Conservation (phyloP, 2,113 vertebrate species). For the Myrmecophaga tridactyla region DNA sequence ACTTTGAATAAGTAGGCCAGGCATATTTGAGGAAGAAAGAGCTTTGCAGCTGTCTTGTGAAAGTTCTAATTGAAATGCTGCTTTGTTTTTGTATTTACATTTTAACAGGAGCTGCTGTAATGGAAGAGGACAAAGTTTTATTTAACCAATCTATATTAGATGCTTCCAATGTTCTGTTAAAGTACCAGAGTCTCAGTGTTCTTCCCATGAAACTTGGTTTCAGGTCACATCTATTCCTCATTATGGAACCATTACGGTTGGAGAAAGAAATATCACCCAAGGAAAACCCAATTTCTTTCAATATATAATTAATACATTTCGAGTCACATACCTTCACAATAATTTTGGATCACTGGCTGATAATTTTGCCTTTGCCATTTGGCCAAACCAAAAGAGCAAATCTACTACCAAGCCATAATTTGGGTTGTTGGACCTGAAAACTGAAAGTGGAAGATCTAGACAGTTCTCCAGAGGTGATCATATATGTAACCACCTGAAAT, state of each 20-base stretch:
- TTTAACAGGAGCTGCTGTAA: constrained; percentile 85
- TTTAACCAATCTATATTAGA: constrained; percentile 90
- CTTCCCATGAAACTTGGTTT: constrained; percentile 92
- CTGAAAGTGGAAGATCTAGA: constrained; percentile 91
- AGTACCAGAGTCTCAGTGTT: constrained; percentile 83
- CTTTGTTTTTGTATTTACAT: constrained; percentile 29
- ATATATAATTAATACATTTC: constrained; percentile 88
- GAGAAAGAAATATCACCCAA: constrained; percentile 89
- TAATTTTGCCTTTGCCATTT: constrained; percentile 88
- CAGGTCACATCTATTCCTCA: constrained; percentile 88
- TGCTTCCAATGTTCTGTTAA: constrained; percentile 91
- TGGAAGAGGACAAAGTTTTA: constrained; percentile 87
- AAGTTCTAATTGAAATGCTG: constrained; percentile 4
- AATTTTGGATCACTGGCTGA: constrained; percentile 90
- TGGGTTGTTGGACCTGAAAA: constrained; percentile 86
- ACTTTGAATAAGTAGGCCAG: background rate
- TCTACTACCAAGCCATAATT: constrained; percentile 82
- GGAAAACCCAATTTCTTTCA: constrained; percentile 94
- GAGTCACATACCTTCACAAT: constrained; percentile 90
- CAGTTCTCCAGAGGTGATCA: constrained; percentile 88
- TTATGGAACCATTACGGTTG: constrained; percentile 87
- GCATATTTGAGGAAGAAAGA: background rate
- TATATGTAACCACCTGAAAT: constrained; percentile 86
- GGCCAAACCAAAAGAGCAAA: constrained; percentile 89
- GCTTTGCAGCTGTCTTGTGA: background rate